Evolutionary conservation across 2,113 vertebrate genomes (phyloP), one percentile per base, ranked within the genome.

Genomic region (Microcebus griseorufus): DNA sequence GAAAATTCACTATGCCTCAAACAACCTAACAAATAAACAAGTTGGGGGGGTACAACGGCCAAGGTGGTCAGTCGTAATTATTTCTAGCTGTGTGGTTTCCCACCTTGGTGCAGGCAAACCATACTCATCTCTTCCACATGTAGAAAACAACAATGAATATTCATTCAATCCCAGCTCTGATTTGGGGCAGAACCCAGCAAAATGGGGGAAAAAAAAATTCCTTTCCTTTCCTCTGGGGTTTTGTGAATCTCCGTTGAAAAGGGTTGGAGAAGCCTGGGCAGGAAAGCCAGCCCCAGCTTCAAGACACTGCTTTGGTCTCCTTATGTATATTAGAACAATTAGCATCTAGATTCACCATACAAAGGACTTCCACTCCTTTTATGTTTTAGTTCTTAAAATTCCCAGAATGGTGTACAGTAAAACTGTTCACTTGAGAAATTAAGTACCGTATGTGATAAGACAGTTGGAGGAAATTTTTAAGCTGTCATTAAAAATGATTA

Each of bases 401-500:
- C 98, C 98, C 98, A 98, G 98, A 98, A 98, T 98, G 98, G 98
- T 97, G 96, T 96, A 97, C 97, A 98, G 97, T 98, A 98, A 98
- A 98, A 99, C 98, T 98, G 98, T 98, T 99, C 98, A 98, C 98
- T 99, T 98, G 98, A 99, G 98, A 99, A 98, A 99, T 99, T 99
- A 99, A 99, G 98, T 98, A 98, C 98, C 22, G 73, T 98, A 97
- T 98, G 98, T 93, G 98, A 98, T 98, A 98, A 99, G 98, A 98
- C 98, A 98, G 98, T 98, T 98, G 97, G 98, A 98, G 98, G 98
- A 98, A 98, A 98, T 97, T 98, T 99, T 99, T 98, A 98, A 99
- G 98, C 98, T 99, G 98, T 99, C 99, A 98, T 99, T 99, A 99
- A 98, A 98, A 99, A 98, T 98, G 90, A 98, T 99, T 98, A 97